These are phyloP conservation scores for Fregetta grallaria DNA, from an alignment of 2,113 vertebrate genomes.

Conservation along the genomic window DNA sequence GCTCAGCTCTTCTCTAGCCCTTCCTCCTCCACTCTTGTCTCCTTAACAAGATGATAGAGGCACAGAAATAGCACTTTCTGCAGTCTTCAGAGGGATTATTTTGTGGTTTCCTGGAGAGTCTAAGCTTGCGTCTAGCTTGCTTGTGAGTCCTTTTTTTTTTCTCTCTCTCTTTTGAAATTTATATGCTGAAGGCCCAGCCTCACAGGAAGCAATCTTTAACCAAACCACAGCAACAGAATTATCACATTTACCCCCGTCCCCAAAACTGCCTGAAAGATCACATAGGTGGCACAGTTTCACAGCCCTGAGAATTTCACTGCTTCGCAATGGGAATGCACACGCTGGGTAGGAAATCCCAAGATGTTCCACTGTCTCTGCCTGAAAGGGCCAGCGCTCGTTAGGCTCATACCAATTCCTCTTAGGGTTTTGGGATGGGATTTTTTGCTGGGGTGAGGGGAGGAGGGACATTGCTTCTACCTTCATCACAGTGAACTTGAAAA, in stretches of 20 bases:
- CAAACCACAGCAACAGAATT: slow-evolving; percentile 30
- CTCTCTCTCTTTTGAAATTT: background rate
- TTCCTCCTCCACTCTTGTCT: background rate
- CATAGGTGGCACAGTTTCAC: slow-evolving; percentile 39
- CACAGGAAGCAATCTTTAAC: slow-evolving; percentile 48
- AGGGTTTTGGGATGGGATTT: background rate
- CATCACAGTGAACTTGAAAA: background rate
- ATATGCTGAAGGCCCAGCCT: background rate
- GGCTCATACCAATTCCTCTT: background rate
- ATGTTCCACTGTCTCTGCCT: background rate
- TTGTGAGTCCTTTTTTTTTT: background rate
- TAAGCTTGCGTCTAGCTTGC: slow-evolving; percentile 4
- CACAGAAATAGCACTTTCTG: background rate
- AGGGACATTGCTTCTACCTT: background rate
- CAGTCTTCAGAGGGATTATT: slow-evolving; percentile 14
- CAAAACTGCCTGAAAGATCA: slow-evolving; percentile 22
- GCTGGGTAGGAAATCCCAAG: slow-evolving; percentile 15
- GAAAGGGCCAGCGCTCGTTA: background rate
- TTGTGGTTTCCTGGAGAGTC: slow-evolving; percentile 67
- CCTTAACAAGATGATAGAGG: background rate
- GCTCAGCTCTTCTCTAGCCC: background rate
- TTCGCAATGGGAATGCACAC: slow-evolving; percentile 27
- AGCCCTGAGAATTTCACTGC: slow-evolving; percentile 4
- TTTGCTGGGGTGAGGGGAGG: background rate
- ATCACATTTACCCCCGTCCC: background rate